A percentile compares a stretch with the other conserved stretches of the same genome.
Evolutionary conservation across 1,140 invertebrate species (phyloP).

Genomic region (Hyles vespertilio): DNA sequence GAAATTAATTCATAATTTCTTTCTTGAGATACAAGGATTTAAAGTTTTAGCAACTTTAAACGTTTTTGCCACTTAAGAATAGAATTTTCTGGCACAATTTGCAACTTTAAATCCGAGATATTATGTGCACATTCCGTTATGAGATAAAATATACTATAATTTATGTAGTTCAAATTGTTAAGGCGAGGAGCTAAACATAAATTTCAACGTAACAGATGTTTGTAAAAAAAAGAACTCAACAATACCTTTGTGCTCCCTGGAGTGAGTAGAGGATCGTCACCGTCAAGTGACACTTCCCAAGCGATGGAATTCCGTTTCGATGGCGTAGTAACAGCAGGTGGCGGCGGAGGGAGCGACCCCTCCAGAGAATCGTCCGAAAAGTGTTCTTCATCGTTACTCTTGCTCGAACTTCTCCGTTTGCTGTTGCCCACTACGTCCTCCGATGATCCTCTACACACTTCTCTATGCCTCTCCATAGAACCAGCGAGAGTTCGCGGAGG

Average conservation of each 20-base stretch:
- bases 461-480: conserved; percentile 84
- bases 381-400: conserved; percentile 80
- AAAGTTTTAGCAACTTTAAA: too few relatives aligned
- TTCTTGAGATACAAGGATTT: too few relatives aligned
- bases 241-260: conserved; percentile 84
- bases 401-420: conserved; percentile 64
- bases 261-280: conserved; percentile 80
- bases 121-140: too few relatives aligned
- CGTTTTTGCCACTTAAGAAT: too few relatives aligned
- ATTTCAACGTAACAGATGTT: too few relatives aligned
- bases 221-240: not conserved
- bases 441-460: conserved; percentile 79
- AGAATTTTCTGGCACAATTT: too few relatives aligned
- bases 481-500: conserved; percentile 82
- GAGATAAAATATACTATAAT: too few relatives aligned
- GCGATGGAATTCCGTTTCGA: conserved; percentile 87
- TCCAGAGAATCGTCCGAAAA: conserved; percentile 90
- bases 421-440: conserved; percentile 55
- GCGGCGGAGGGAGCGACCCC: conserved; percentile 80
- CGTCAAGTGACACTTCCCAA: conserved; percentile 87
- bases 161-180: too few relatives aligned
- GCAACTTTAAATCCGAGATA: too few relatives aligned
- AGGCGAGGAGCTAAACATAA: too few relatives aligned
- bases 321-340: conserved; percentile 73
- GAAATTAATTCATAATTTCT: too few relatives aligned